Conservation (phyloP, 2,888 invertebrate genomes). For the Bugulina stolonifera region DNA sequence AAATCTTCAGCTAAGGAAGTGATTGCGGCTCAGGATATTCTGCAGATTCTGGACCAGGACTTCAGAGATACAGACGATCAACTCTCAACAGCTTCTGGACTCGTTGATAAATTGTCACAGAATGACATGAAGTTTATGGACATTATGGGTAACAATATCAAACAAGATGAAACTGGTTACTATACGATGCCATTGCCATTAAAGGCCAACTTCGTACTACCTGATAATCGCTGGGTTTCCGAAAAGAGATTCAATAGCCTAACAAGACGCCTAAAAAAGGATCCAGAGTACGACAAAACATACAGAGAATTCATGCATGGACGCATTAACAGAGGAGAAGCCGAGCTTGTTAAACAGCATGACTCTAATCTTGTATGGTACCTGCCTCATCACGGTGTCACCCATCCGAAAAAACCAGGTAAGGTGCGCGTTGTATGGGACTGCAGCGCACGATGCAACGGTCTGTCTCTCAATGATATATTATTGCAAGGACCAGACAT, state of each 20-base stretch:
- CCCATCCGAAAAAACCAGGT: slow-evolving; percentile 28
- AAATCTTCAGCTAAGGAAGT: neutral
- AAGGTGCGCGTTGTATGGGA: slow-evolving; percentile 29
- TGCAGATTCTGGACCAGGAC: neutral
- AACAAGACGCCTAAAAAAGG: neutral
- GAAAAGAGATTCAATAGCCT: slow-evolving; percentile 6
- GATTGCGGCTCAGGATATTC: neutral
- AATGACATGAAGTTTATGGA: neutral
- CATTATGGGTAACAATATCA: neutral
- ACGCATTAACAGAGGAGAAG: slow-evolving; percentile 27
- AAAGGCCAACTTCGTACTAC: neutral
- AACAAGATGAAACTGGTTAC: slow-evolving; percentile 24
- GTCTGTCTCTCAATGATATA: slow-evolving; percentile 27
- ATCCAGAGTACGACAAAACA: slow-evolving; percentile 5
- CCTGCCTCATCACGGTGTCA: slow-evolving; percentile 27
- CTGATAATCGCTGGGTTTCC: slow-evolving; percentile 27
- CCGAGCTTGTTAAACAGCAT: slow-evolving; percentile 25
- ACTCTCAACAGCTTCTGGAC: no score
- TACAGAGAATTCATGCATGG: slow-evolving; percentile 27
- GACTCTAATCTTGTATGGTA: slow-evolving; percentile 24
- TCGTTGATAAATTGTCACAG: no score
- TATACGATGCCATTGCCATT: slow-evolving; percentile 28
- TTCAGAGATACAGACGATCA: neutral
- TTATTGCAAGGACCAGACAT: slow-evolving; percentile 28
- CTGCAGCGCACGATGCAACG: slow-evolving; percentile 14